Evolutionary conservation across 2,888 invertebrate species (phyloP), one percentile per base, ranked within the genome.

Genomic region (Cerceris rybyensis): DNA sequence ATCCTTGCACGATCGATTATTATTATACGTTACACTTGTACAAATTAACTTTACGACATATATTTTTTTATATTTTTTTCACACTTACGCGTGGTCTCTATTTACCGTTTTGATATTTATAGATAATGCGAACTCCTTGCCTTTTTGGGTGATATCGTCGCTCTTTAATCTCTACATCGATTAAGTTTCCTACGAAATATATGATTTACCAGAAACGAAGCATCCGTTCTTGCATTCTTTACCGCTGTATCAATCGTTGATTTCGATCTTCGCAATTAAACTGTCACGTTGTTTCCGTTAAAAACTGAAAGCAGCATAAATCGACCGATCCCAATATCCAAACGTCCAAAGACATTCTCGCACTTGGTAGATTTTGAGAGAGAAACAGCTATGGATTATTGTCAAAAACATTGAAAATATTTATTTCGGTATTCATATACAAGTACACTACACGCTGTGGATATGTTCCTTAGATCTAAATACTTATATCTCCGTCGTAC

Each of bases 351-450:
- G 28, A 28, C 4, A 2, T 28, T 28, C 28, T 4, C 28, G 28
- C 28, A 28, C 28, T 28, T 28, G 4, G 28, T 2, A 28, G 28
- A 1, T 28, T 4, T n/a, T n/a, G 49, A 61, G 7, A 43, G 71
- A 17, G 16, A 13, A 41, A 67, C 39, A 0, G n/a, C 16, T 11
- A 28, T 28, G 28, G 7, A 39, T 52, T 82, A 80, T 83, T 88
- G 87, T 87, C 84, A 89, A 89, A 89, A 89, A 89, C 87, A 89
- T 89, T 89, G 87, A 88, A 87, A 90, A 89, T 86, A 88, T 87
- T 88, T 88, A 87, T 88, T 87, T 87, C 86, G 86, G 83, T 87
- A 90, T 86, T 82, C 84, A 87, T 87, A 87, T 88, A 88, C 83
- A 86, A 87, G 82, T 88, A 90, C 87, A 88, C 86, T 88, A 89